Evolutionary conservation across 2,797 vertebrate genomes (phyloP), one percentile per base, ranked within the genome.

Genomic region (Siniperca obscura): DNA sequence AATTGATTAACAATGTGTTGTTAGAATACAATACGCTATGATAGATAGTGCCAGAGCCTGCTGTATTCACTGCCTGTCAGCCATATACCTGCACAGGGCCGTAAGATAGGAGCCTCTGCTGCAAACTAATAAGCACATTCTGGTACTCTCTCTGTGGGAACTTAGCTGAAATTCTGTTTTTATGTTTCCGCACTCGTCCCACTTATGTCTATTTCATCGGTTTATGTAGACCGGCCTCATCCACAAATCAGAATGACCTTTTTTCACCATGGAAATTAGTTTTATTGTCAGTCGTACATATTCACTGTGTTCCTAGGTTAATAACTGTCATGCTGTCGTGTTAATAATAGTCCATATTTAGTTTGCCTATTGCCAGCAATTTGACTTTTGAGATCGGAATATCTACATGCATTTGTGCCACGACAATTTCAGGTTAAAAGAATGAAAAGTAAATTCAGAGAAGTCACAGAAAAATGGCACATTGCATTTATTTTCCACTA

Each of bases 331-430:
- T 85, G 86, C 74, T 85, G 50, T 52, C 50, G 10, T 88, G 90
- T 86, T 91, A 52, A 52, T 22, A 52, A 57, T 73, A 84, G 88
- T 87, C 86, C 76, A 76, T 68, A 80, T 91, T 91, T 91, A 86
- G 91, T 89, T 86, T 88, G 62, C 82, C 87, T 76, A 68, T 93
- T 93, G 82, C 70, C 89, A 72, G 89, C 89, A 93, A 94, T 94
- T 93, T 94, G 93, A 95, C 88, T 90, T 92, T 88, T 91, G 83
- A 89, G 87, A 93, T 92, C 55, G 73, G 80, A 93, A 89, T 81
- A 92, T 85, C 87, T 80, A 80, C 88, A 79, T 76, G 82, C 79
- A 89, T 93, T 91, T 85, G 90, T 86, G 90, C 82, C 80, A 83
- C 87, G 89, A 91, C 89, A 88, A 87, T 93, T 93, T 81, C 64